phyloP scores from a whole-genome alignment of 64 coral and sea anemone species.

The Dendrophyllia cribrosa region DNA sequence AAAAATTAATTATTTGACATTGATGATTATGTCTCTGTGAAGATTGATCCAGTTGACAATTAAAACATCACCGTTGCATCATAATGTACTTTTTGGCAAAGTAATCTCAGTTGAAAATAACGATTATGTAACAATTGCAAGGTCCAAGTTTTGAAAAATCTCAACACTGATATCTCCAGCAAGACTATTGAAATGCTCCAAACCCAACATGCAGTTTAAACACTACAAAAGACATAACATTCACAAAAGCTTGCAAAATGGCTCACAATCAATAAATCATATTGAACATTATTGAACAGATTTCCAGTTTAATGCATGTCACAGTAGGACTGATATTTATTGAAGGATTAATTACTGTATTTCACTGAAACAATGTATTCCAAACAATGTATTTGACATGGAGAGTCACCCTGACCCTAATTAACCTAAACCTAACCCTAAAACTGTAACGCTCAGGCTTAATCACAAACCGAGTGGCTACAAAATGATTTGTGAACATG shows the following conservation, averaged over 20 bases:
- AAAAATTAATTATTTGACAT: slow-evolving; percentile 1
- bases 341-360: too few species aligned
- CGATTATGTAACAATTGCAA: slow-evolving; percentile 10
- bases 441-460: too few species aligned
- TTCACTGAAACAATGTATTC: background rate
- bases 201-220: background rate
- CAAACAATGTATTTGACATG: background rate
- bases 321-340: background rate
- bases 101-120: slow-evolving; percentile 26
- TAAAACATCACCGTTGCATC: background rate
- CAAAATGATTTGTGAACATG: too few species aligned
- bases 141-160: slow-evolving; percentile 2
- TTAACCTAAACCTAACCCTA: too few species aligned
- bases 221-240: background rate
- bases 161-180: slow-evolving; percentile 14
- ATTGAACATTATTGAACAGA: background rate
- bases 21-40: background rate
- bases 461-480: too few species aligned
- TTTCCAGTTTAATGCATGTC: slow-evolving; percentile 7
- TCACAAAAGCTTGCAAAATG: too few species aligned
- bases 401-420: too few species aligned
- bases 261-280: too few species aligned
- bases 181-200: slow-evolving; percentile 24
- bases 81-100: slow-evolving; percentile 3
- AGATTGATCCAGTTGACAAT: slow-evolving; percentile 10